phyloP scores from a whole-genome alignment of 2,888 invertebrate genomes.

The Anthophora plumipes region DNA sequence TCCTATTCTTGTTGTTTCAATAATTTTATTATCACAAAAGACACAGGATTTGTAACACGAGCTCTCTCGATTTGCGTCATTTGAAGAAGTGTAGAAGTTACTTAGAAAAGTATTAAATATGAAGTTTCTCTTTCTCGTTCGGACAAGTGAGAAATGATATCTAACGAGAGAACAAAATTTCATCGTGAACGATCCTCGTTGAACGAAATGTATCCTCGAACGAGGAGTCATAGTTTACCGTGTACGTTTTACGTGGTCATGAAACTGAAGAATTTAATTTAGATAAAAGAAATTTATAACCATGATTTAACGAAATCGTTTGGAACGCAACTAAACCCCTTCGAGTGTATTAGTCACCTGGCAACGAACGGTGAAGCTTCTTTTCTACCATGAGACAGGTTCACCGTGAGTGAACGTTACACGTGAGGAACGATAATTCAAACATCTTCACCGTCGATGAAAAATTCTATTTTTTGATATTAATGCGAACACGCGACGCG shows the following conservation, averaged over 20 bases:
- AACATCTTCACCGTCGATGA: not conserved
- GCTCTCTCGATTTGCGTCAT: too few relatives aligned
- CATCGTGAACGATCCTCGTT: not conserved
- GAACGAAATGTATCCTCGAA: too few relatives aligned
- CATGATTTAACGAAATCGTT: not conserved
- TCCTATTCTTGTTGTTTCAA: too few relatives aligned
- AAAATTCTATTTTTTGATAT: conserved; percentile 37
- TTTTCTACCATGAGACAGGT: too few relatives aligned
- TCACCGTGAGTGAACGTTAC: not conserved
- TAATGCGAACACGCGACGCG: not conserved
- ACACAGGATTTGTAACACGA: too few relatives aligned
- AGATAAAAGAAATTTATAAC: conserved; percentile 13
- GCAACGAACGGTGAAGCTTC: not conserved
- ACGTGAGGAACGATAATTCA: not conserved
- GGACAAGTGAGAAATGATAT: not conserved
- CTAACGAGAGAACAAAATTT: not conserved
- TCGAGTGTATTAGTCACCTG: conserved; percentile 3
- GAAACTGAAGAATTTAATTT: not conserved
- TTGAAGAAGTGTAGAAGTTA: too few relatives aligned
- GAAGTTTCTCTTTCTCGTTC: not conserved
- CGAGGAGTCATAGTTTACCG: not conserved
- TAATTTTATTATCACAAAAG: too few relatives aligned
- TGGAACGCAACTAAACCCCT: not conserved
- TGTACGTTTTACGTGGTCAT: not conserved
- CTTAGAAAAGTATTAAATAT: not conserved